Evolutionary conservation across 2,113 vertebrate genomes (phyloP), one percentile per base, ranked within the genome.

Genomic region (Excalfactoria chinensis): DNA sequence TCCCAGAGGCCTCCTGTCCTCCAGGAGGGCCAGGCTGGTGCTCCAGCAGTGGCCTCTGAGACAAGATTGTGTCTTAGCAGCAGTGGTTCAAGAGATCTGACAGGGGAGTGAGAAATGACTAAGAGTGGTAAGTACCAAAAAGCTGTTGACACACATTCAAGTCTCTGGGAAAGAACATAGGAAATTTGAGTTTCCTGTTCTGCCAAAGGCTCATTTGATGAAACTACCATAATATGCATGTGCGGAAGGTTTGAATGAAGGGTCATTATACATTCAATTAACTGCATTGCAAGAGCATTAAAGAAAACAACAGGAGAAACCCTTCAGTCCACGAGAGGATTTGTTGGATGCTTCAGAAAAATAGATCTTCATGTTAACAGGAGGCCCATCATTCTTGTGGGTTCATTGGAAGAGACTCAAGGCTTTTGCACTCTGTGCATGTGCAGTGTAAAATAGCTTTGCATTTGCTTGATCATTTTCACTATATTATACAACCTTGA

Each of bases 401-500:
- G 93, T 82, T 93, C 85, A 71, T 6, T 95, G 91, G 87, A 93
- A 89, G 58, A 78, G 51, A 92, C 85, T 69, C 91, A 93, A 72
- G 62, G 87, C 93, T 92, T 93, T 95, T 96, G 85, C 91, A 87
- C 93, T 92, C 91, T 83, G 23, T 78, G 71, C 91, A 87, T 93
- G 84, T 71, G 81, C 87, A 93, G 78, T 0, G 0, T 81, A 69
- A 89, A 93, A 96, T 30, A 85, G 77, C 80, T 93, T 76, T 92
- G 73, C 82, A 28, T 94, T 86, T 93, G 75, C 94, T 95, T 92
- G 94, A 90, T 95, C 94, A 89, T 90, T 93, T 80, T 90, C 86
- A 87, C 92, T 90, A 9, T 67, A 35, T 92, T 95, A 91, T 93
- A 91, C 91, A 96, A 83, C 93, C 91, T 94, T 95, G 92, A 95